Evolutionary conservation across 2,113 vertebrate genomes (phyloP).

Genomic region (Podarcis raffonei): DNA sequence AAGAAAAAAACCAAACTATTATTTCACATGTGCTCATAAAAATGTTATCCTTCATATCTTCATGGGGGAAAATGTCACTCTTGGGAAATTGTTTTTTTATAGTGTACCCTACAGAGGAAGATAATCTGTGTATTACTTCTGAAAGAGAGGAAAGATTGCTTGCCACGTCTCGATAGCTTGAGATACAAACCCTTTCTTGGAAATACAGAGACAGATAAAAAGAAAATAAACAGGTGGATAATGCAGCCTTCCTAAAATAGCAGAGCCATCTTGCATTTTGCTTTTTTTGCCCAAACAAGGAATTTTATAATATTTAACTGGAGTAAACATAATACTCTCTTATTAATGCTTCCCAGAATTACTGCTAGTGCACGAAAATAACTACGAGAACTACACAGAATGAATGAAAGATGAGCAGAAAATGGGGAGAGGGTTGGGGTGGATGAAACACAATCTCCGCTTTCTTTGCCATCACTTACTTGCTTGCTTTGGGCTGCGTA

Average conservation of each 20-base stretch:
- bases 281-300: not conserved
- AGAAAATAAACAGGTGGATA: conserved; percentile 24
- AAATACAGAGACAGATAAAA: conserved; percentile 2
- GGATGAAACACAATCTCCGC: not conserved
- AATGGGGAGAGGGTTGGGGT: not conserved
- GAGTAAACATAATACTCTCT: conserved; percentile 1
- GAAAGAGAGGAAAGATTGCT: not conserved
- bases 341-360: conserved; percentile 20
- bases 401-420: not conserved
- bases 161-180: not conserved
- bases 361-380: not conserved
- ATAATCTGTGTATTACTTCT: conserved; percentile 15
- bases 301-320: not conserved
- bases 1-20: conserved; percentile 19
- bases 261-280: not conserved
- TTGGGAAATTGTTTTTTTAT: conserved; percentile 8
- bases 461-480: not conserved
- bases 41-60: conserved; percentile 21
- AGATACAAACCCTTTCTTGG: not conserved
- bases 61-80: not conserved
- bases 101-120: not conserved
- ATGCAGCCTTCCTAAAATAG: conserved; percentile 11
- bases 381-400: not conserved
- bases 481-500: not conserved
- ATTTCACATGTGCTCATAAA: conserved; percentile 32